phyloP scores from a whole-genome alignment of 2,888 invertebrate species.

The Oligia strigilis region DNA sequence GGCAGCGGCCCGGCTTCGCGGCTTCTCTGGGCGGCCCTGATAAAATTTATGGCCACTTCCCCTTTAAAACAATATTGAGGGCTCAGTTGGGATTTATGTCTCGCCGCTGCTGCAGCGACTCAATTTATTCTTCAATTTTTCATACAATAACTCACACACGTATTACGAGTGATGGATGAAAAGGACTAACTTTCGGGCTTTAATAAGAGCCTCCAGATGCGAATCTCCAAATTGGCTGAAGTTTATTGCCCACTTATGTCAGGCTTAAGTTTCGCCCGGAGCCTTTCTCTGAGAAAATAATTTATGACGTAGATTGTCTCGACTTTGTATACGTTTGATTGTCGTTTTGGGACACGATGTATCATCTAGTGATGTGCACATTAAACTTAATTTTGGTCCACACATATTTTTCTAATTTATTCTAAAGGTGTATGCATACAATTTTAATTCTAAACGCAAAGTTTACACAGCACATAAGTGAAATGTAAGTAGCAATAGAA shows the following conservation, averaged over 20 bases:
- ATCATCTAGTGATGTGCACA: slow-evolving; percentile 57
- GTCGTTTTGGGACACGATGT: slow-evolving; percentile 77
- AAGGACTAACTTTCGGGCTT: slow-evolving; percentile 91
- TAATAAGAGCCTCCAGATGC: slow-evolving; percentile 91
- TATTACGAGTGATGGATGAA: slow-evolving; percentile 91
- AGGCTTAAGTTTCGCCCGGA: slow-evolving; percentile 90
- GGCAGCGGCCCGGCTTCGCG: slow-evolving; percentile 74
- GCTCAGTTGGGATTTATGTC: slow-evolving; percentile 91
- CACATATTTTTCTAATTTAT: not conserved
- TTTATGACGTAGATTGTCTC: slow-evolving; percentile 89
- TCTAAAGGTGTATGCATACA: not conserved
- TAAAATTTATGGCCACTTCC: slow-evolving; percentile 91
- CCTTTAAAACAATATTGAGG: slow-evolving; percentile 91
- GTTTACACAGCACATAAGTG: not conserved
- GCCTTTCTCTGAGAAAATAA: slow-evolving; percentile 89
- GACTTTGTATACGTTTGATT: slow-evolving; percentile 86
- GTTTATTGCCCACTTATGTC: slow-evolving; percentile 91
- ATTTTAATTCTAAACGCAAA: not conserved
- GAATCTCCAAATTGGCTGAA: slow-evolving; percentile 91
- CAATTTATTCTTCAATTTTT: slow-evolving; percentile 91
- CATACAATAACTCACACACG: slow-evolving; percentile 91
- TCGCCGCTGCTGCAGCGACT: slow-evolving; percentile 91
- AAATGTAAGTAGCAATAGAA: not conserved
- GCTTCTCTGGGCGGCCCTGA: slow-evolving; percentile 87
- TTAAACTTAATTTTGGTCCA: slow-evolving; percentile 9